These are phyloP conservation scores for Stictonetta naevosa DNA, from an alignment of 2,113 vertebrate genomes.

Conservation along the genomic window DNA sequence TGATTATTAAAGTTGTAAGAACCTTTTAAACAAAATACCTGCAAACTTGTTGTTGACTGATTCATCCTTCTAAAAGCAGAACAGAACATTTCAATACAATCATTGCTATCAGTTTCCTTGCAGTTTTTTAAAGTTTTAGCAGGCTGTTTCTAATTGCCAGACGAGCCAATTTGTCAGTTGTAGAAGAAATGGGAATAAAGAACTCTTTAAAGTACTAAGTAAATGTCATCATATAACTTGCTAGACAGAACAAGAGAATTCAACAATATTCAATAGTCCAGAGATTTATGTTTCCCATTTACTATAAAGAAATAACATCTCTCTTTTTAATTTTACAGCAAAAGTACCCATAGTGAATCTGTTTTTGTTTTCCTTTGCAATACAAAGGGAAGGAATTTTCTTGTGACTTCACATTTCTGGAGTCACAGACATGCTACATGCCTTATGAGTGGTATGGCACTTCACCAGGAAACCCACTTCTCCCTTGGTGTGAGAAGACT, in stretches of 20 bases:
- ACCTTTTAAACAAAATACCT: constrained; percentile 21
- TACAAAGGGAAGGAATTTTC: not conserved
- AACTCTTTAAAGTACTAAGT: not conserved
- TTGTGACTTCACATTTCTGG: not conserved
- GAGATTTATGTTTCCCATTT: not conserved
- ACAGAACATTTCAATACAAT: not conserved
- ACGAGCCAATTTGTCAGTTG: not conserved
- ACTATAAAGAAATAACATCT: not conserved
- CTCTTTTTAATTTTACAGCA: not conserved
- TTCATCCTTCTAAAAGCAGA: not conserved
- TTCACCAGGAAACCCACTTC: not conserved
- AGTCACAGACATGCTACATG: not conserved
- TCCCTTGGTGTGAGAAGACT: not conserved
- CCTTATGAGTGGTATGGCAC: not conserved
- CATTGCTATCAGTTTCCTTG: not conserved
- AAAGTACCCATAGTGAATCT: not conserved
- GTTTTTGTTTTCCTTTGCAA: not conserved
- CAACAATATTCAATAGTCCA: not conserved
- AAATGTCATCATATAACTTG: not conserved
- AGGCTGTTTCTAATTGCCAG: not conserved
- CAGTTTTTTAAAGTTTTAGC: not conserved
- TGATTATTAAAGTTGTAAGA: constrained; percentile 3
- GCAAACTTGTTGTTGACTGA: constrained; percentile 6
- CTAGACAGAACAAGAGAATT: not conserved
- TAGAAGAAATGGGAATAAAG: not conserved